phyloP scores from a whole-genome alignment of 2,797 vertebrate species.

The Centropyge bicolor region DNA sequence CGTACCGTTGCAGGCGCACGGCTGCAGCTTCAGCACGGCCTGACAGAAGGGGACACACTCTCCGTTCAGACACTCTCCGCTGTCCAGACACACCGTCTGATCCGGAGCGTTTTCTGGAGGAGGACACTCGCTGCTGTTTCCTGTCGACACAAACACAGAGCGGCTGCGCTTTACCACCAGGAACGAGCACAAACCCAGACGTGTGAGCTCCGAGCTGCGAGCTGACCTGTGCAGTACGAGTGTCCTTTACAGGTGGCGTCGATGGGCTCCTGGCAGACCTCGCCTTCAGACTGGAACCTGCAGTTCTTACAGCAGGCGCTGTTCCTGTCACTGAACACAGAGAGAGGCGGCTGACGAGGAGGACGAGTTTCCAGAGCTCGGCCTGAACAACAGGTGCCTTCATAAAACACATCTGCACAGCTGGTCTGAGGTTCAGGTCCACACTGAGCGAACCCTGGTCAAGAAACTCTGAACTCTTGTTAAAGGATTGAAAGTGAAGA shows the following conservation, averaged over 20 bases:
- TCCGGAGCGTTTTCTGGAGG: constrained; percentile 90
- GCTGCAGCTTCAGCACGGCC: constrained; percentile 85
- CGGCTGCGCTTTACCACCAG: neutral
- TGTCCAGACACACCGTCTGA: constrained; percentile 92
- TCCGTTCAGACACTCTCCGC: constrained; percentile 90
- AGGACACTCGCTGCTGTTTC: constrained; percentile 93
- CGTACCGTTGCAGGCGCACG: constrained; percentile 94
- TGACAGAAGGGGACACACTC: constrained; percentile 96
- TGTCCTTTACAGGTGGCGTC: constrained; percentile 95
- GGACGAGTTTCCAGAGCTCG: no score
- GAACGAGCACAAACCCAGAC: no score
- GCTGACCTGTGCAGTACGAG: constrained; percentile 93
- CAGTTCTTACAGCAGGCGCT: constrained; percentile 95
- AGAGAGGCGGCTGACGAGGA: neutral
- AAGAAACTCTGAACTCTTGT: no score
- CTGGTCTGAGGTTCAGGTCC: no score
- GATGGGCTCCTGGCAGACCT: constrained; percentile 95
- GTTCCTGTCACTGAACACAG: constrained; percentile 91
- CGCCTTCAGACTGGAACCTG: constrained; percentile 89
- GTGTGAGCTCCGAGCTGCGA: neutral
- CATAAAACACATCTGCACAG: no score
- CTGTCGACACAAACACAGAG: constrained; percentile 70
- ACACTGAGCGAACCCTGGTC: no score
- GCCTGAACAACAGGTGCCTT: no score
- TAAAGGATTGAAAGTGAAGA: neutral